Percentiles rank a stretch among this genome's conserved stretches.
These are phyloP conservation scores for Bursaphelenchus mucronatus DNA, from an alignment of 1,140 invertebrate genomes.

Conservation along the genomic window DNA sequence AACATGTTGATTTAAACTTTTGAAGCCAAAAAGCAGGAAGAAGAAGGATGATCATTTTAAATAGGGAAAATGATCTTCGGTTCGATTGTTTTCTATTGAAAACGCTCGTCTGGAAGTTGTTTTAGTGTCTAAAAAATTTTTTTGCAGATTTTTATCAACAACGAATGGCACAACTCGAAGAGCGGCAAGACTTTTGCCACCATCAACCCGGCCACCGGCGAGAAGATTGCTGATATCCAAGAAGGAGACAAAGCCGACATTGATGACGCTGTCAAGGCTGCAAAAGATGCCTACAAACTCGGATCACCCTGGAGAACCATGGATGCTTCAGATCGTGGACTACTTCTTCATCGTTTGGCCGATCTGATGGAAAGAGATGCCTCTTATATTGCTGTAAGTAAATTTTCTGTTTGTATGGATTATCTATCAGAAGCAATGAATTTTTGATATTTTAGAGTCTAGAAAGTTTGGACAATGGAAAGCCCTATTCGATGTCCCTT, in stretches of 20 bases:
- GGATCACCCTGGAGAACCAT: conserved; percentile 75
- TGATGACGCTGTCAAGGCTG: conserved; percentile 65
- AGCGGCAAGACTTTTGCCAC: conserved; percentile 83
- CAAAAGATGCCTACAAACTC: conserved; percentile 71
- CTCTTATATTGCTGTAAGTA: conserved; percentile 63
- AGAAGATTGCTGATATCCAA: conserved; percentile 73
- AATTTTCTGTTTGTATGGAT: neutral
- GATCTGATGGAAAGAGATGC: conserved; percentile 72
- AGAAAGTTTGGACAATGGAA: conserved; percentile 82
- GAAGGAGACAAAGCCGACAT: conserved; percentile 71
- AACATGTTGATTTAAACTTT: too few relatives aligned
- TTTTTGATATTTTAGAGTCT: conserved; percentile 61
- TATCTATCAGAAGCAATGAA: conserved; percentile 2
- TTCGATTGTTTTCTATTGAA: too few relatives aligned
- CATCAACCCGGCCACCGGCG: conserved; percentile 75
- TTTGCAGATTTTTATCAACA: conserved; percentile 82
- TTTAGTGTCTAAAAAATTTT: neutral
- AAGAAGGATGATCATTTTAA: too few relatives aligned
- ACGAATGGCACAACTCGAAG: conserved; percentile 78
- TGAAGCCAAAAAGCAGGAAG: too few relatives aligned
- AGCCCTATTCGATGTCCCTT: conserved; percentile 69
- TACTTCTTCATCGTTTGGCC: conserved; percentile 66
- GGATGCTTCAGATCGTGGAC: conserved; percentile 70
- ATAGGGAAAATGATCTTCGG: too few relatives aligned
- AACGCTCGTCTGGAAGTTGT: too few relatives aligned